Conservation (phyloP, 2,888 invertebrate genomes). For the Heliconius ethilla region DNA sequence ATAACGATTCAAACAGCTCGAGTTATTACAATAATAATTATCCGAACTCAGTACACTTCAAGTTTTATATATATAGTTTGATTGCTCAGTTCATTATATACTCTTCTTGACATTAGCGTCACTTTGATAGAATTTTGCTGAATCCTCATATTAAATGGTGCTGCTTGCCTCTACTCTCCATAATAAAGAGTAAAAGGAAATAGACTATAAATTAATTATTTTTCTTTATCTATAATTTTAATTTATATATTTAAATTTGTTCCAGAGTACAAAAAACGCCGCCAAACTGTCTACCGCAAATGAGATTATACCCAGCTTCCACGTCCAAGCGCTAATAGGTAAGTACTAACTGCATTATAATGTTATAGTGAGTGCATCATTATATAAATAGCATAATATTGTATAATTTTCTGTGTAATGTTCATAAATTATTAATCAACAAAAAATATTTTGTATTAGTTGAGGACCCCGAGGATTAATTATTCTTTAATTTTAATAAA, state of each 20-base stretch:
- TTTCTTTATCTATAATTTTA: not conserved
- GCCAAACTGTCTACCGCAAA: conserved; percentile 82
- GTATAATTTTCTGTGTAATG: not conserved
- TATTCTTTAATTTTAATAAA: no score
- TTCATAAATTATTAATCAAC: not conserved
- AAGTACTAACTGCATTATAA: conserved; percentile 47
- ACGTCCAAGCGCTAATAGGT: conserved; percentile 81
- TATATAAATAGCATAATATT: not conserved
- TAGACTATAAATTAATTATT: not conserved
- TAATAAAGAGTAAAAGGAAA: not conserved
- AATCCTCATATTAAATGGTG: no score
- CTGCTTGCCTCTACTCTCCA: no score
- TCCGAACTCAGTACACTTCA: no score
- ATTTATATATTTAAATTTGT: conserved; percentile 47
- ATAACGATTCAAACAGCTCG: no score
- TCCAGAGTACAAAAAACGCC: conserved; percentile 72
- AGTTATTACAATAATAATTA: no score
- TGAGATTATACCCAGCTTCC: conserved; percentile 76
- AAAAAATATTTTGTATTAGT: no score
- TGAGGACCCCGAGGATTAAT: no score
- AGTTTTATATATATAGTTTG: no score
- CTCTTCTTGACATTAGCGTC: no score
- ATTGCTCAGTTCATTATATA: no score
- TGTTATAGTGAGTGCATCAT: conserved; percentile 5
- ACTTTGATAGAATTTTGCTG: no score